These are phyloP conservation scores for Chrysochloris asiatica DNA, from an alignment of 2,113 vertebrate genomes.

Conservation along the genomic window DNA sequence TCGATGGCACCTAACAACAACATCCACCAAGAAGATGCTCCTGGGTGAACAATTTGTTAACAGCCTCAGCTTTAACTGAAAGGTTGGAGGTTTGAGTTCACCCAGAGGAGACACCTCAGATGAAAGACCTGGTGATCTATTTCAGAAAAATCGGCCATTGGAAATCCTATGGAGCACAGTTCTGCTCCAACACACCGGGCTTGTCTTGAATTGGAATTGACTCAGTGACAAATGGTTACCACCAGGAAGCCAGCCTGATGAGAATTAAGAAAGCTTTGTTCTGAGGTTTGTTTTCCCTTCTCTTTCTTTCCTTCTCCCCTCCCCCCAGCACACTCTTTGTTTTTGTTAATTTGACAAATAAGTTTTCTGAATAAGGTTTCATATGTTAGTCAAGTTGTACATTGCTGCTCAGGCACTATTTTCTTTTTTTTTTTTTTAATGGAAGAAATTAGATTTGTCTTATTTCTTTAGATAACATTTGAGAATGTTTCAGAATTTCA, in stretches of 20 bases:
- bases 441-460: not conserved
- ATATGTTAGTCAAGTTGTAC: not conserved
- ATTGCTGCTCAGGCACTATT: not conserved
- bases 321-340: no score
- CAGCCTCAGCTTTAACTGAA: not conserved
- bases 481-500: conserved; percentile 29
- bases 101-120: not conserved
- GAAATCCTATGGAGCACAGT: not conserved
- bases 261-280: not conserved
- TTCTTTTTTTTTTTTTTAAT: not conserved
- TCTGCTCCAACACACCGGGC: not conserved
- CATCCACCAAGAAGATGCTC: not conserved
- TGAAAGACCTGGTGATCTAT: not conserved
- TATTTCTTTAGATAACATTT: not conserved
- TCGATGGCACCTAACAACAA: no score
- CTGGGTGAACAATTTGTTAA: not conserved
- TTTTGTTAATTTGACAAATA: not conserved
- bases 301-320: not conserved
- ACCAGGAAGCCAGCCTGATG: not conserved
- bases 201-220: not conserved
- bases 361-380: not conserved
- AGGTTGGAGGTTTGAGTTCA: not conserved
- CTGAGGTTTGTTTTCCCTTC: not conserved
- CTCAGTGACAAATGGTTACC: not conserved
- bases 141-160: not conserved